These are phyloP conservation scores for Picus viridis DNA, from an alignment of 2,797 vertebrate genomes.

Conservation along the genomic window DNA sequence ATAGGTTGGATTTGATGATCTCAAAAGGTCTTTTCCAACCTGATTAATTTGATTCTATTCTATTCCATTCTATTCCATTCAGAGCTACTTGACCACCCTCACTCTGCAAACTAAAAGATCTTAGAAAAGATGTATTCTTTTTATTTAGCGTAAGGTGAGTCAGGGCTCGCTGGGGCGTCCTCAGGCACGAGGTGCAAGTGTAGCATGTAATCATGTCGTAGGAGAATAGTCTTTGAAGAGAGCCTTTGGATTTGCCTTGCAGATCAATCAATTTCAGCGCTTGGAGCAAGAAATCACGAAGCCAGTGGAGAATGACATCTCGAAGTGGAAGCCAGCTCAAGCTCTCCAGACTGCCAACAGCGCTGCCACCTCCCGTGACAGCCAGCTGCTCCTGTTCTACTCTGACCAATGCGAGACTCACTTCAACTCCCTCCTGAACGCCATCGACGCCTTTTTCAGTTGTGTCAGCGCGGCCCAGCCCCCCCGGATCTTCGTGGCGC, in stretches of 20 bases:
- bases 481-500: constrained; percentile 93
- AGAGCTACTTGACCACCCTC: neutral
- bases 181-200: accelerated
- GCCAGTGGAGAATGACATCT: constrained; percentile 94
- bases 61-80: no score
- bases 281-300: constrained; percentile 95
- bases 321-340: constrained; percentile 86
- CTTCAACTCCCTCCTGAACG: constrained; percentile 90
- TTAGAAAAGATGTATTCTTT: neutral
- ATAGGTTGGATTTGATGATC: no score
- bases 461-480: constrained; percentile 90
- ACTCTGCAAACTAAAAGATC: neutral
- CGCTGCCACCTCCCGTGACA: constrained; percentile 79
- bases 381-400: constrained; percentile 92
- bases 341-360: constrained; percentile 67
- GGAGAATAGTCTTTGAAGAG: accelerated
- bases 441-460: constrained; percentile 92
- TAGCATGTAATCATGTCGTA: accelerated
- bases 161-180: neutral
- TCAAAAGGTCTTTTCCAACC: no score
- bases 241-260: constrained; percentile 34
- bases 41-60: no score
- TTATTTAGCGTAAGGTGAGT: neutral
- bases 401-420: constrained; percentile 93
- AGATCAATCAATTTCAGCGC: constrained; percentile 95